Base-by-base conservation (phyloP, 2,888 invertebrate genomes). In the Melipona bicolor region DNA sequence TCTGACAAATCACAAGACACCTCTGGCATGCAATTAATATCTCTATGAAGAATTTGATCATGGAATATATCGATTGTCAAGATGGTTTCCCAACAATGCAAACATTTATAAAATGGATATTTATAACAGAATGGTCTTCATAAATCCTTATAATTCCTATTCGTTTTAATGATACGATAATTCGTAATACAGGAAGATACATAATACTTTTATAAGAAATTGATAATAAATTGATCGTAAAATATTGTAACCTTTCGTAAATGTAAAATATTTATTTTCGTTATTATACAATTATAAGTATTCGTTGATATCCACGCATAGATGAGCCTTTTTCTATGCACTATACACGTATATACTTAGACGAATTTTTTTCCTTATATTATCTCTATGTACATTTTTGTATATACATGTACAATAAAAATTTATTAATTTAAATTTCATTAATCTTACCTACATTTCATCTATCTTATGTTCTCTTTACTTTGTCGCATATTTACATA, bases 191-290 rank as follows among this genome's bases (percentile, higher is more conserved):
- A 32, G 32, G n/a, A 67, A 36, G 32, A 36, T 59, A n/a, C 13
- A 56, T 4, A 36, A 43, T 50, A 11, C 3, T n/a, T 62, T 50
- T 5, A 21, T 15, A 3, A 54, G 19, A 74, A 43, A 43, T 36
- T 13, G 62, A 74, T n/a, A 24, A 74, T 13, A 36, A 62, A 71
- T 71, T 49, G 69, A 70, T 24, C 56, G 17, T 36, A 24, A 67
- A 11, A 50, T 50, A 4, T 4, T 2, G 19, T 24, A 64, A 32
- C 5, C n/a, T 0, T 67, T 71, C 15, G 54, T 68, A 62, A 75
- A 68, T 62, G 72, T 5, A 81, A 82, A 72, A 81, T 71, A 81
- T 83, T 83, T 83, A 83, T 83, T 83, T 65, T 13, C 15, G 62
- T 52, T 11, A 5, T 61, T 19, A 56, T 83, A 81, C 81, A 76